phyloP scores from a whole-genome alignment of 2,797 vertebrate species.

The Ispidina lecontei region DNA sequence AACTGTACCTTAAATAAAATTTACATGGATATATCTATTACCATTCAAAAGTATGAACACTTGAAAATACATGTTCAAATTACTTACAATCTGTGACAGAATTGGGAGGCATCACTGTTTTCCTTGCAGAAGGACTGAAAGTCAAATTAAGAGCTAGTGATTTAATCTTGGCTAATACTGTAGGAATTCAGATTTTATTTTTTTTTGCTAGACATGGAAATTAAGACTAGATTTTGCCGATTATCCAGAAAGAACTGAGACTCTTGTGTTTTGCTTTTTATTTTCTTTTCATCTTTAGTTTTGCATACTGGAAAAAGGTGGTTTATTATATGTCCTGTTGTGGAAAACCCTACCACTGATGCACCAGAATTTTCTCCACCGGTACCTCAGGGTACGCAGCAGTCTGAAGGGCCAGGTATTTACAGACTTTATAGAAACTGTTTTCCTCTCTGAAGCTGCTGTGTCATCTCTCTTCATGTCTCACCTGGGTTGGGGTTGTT shows the following conservation, averaged over 20 bases:
- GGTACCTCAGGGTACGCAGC: constrained; percentile 74
- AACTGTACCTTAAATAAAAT: not conserved
- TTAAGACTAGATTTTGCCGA: not conserved
- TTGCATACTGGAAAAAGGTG: constrained; percentile 96
- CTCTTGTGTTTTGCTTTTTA: not conserved
- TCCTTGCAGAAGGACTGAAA: not conserved
- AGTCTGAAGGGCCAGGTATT: constrained; percentile 76
- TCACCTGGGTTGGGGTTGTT: not conserved
- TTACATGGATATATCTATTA: not conserved
- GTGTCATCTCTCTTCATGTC: not conserved
- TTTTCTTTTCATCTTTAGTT: constrained; percentile 76
- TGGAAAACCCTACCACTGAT: constrained; percentile 84
- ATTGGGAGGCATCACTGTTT: not conserved
- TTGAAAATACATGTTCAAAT: not conserved
- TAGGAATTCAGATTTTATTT: not conserved
- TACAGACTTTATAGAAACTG: not conserved
- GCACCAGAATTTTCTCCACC: constrained; percentile 82
- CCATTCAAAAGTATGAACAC: not conserved
- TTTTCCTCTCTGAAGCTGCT: not conserved
- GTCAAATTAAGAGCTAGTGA: not conserved
- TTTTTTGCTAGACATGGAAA: not conserved
- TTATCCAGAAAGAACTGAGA: not conserved
- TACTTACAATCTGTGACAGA: not conserved
- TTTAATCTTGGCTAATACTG: not conserved
- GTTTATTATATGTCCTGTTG: constrained; percentile 98